Evolutionary conservation across 2,888 invertebrate genomes (phyloP).

Genomic region (Pterobdella sp.): DNA sequence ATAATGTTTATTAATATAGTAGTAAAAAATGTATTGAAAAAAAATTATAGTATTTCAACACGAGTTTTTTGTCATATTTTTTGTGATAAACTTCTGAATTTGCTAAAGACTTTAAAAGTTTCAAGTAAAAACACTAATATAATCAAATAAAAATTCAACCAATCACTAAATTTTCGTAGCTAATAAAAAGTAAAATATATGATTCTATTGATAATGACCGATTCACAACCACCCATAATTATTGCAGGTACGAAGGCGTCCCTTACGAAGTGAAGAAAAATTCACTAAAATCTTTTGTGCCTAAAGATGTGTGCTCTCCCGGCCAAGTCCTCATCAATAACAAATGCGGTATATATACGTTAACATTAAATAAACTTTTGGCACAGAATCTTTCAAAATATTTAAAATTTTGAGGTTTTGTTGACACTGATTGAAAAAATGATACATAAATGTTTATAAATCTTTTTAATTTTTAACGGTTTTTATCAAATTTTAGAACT

Average conservation of each 20-base stretch:
- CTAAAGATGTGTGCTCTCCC: conserved; percentile 39
- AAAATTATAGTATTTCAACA: not conserved
- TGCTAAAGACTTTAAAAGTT: not conserved
- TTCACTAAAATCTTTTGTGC: conserved; percentile 43
- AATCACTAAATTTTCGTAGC: not conserved
- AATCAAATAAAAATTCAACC: conserved; percentile 20
- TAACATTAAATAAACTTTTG: too few relatives aligned
- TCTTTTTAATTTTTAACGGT: too few relatives aligned
- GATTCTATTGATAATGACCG: too few relatives aligned
- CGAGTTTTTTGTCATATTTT: not conserved
- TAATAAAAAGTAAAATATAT: too few relatives aligned
- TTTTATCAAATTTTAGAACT: too few relatives aligned
- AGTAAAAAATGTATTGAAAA: not conserved
- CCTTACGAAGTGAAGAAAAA: conserved; percentile 41
- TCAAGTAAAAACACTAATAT: not conserved
- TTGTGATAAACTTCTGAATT: not conserved
- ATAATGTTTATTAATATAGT: too few relatives aligned
- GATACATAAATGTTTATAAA: too few relatives aligned
- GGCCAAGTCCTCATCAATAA: conserved; percentile 41
- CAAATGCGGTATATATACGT: conserved; percentile 38
- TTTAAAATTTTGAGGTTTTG: too few relatives aligned
- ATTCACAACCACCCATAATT: too few relatives aligned
- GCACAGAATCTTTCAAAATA: too few relatives aligned
- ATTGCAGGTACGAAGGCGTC: conserved; percentile 42
- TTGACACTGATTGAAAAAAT: too few relatives aligned